Evolutionary conservation across 2,113 vertebrate genomes (phyloP).

Genomic region (Protobothrops flavoviridis): DNA sequence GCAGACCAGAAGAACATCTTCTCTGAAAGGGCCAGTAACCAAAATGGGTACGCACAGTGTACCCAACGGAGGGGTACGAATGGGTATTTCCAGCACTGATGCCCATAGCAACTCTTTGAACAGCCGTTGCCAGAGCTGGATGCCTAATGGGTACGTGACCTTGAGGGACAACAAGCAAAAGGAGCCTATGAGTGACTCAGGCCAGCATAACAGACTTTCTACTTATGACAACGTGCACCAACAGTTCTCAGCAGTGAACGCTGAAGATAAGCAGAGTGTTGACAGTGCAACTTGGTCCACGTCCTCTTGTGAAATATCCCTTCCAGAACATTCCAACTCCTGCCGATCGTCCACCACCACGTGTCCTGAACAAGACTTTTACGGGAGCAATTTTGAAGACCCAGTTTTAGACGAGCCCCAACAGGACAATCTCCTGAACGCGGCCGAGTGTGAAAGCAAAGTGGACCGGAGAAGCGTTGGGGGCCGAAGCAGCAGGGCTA

Average conservation of each 20-base stretch:
- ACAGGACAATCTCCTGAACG: slow-evolving; percentile 70
- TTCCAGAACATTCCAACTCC: slow-evolving; percentile 91
- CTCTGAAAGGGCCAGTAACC: slow-evolving; percentile 84
- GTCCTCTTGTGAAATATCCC: slow-evolving; percentile 94
- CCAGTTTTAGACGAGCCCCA: slow-evolving; percentile 76
- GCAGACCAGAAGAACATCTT: slow-evolving; percentile 76
- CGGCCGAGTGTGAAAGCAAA: slow-evolving; percentile 73
- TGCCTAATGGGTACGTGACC: slow-evolving; percentile 83
- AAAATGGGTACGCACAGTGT: slow-evolving; percentile 91
- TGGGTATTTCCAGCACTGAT: slow-evolving; percentile 82
- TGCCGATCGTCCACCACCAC: slow-evolving; percentile 96
- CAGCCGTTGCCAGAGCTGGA: slow-evolving; percentile 75
- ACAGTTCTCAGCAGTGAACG: slow-evolving; percentile 79
- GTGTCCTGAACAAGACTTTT: slow-evolving; percentile 94
- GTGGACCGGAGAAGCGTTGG: slow-evolving; percentile 75
- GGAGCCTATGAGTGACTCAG: slow-evolving; percentile 67
- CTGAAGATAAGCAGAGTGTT: slow-evolving; percentile 95
- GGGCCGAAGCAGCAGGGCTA: slow-evolving; percentile 81
- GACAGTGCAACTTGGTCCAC: slow-evolving; percentile 99
- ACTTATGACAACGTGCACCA: slow-evolving; percentile 97
- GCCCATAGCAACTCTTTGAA: slow-evolving; percentile 68
- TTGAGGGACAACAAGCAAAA: slow-evolving; percentile 85
- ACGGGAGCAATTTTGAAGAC: slow-evolving; percentile 81
- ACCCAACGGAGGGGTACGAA: slow-evolving; percentile 77
- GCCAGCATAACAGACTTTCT: slow-evolving; percentile 89